phyloP scores from a whole-genome alignment of 2,113 vertebrate species.

The Uropsilus gracilis region DNA sequence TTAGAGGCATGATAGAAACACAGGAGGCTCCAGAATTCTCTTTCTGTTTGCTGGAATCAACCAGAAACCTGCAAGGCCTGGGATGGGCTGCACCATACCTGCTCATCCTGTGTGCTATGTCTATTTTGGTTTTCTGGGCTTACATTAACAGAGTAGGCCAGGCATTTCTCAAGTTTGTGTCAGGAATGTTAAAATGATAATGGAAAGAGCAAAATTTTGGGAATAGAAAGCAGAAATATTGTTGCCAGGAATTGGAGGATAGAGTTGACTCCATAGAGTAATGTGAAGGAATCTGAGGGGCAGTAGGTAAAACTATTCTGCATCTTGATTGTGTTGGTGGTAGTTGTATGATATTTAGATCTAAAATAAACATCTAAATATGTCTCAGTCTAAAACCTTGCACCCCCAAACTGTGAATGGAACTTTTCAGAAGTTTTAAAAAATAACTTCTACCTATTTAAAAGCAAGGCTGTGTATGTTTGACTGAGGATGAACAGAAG shows the following conservation, averaged over 20 bases:
- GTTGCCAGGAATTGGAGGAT: not conserved
- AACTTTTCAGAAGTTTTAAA: not conserved
- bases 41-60: too few species aligned
- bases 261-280: not conserved
- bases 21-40: too few species aligned
- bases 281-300: not conserved
- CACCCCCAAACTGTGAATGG: not conserved
- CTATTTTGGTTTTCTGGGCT: not conserved
- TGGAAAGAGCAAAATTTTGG: not conserved
- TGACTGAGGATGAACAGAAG: not conserved
- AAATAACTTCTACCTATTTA: not conserved
- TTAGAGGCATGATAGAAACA: too few species aligned
- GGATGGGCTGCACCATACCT: not conserved
- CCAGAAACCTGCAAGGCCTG: too few species aligned
- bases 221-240: not conserved
- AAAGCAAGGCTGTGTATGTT: not conserved
- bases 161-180: not conserved
- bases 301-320: rapidly evolving
- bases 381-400: not conserved
- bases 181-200: not conserved
- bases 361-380: not conserved
- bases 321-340: not conserved
- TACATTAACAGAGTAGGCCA: not conserved
- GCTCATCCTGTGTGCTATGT: not conserved
- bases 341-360: not conserved